A percentile compares a stretch with the other conserved stretches of the same genome.
These are phyloP conservation scores for Heliopora coerulea DNA, from an alignment of 92 coral and sea anemone genomes.

Conservation along the genomic window DNA sequence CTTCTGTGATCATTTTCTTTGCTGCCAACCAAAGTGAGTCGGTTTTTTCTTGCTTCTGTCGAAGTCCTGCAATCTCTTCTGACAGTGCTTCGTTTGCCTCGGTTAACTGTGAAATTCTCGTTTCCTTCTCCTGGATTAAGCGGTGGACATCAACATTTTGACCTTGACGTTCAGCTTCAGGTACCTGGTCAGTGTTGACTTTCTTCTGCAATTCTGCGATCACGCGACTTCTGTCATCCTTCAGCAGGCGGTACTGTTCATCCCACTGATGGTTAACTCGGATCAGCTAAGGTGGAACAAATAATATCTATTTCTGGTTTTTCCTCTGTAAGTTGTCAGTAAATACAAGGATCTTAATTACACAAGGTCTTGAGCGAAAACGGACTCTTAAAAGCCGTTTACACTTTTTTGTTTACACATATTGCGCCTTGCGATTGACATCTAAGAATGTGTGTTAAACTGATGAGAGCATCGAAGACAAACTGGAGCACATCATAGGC, in stretches of 20 bases:
- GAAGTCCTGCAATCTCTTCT: constrained; percentile 64
- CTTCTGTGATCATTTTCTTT: constrained; percentile 26
- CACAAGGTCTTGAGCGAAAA: too few species aligned
- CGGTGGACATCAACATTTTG: not conserved
- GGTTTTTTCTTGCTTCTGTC: constrained; percentile 58
- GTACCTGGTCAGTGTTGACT: not conserved
- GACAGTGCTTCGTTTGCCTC: constrained; percentile 65
- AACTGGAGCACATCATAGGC: too few species aligned
- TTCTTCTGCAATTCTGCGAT: not conserved
- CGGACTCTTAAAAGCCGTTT: too few species aligned
- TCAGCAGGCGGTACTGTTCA: constrained; percentile 28
- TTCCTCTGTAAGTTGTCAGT: too few species aligned
- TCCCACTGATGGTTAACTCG: constrained; percentile 38
- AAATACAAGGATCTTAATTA: too few species aligned
- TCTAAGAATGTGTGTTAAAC: too few species aligned
- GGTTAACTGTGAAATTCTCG: constrained; percentile 35
- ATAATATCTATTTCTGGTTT: not conserved
- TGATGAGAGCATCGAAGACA: too few species aligned
- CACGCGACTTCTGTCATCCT: constrained; percentile 12
- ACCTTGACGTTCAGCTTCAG: not conserved
- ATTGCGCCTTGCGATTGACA: too few species aligned
- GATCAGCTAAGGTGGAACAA: constrained; percentile 1
- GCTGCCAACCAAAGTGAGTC: constrained; percentile 19
- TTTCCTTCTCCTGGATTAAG: not conserved
- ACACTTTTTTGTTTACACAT: too few species aligned